Conservation (phyloP, 2,113 vertebrate genomes). For the Ahaetulla prasina region DNA sequence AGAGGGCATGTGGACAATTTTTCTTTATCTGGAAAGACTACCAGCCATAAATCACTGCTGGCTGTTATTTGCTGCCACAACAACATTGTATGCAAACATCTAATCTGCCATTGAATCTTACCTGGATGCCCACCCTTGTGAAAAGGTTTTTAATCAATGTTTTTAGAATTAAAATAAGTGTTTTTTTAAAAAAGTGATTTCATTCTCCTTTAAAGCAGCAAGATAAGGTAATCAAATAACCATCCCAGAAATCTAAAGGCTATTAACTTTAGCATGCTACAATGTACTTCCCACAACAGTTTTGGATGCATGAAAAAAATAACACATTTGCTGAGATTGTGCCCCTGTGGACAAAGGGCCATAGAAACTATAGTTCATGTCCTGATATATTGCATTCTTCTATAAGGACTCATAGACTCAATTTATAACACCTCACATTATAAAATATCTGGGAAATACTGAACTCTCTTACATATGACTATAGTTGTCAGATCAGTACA, state of each 20-base stretch:
- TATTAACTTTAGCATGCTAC: background rate
- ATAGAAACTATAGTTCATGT: background rate
- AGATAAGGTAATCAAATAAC: background rate
- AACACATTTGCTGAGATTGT: background rate
- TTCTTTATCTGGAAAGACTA: background rate
- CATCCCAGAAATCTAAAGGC: background rate
- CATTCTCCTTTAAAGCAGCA: background rate
- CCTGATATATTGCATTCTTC: background rate
- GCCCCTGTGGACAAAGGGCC: background rate
- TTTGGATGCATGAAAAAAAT: background rate
- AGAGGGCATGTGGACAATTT: background rate
- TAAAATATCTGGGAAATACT: background rate
- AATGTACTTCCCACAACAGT: background rate
- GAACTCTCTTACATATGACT: background rate
- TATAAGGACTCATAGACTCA: background rate
- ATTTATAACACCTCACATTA: background rate
- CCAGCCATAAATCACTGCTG: background rate
- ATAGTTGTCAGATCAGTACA: background rate
- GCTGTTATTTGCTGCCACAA: background rate
- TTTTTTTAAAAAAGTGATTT: background rate
- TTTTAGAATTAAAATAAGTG: background rate
- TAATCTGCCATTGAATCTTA: background rate
- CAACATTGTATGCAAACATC: background rate
- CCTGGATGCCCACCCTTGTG: background rate
- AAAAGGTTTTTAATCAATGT: background rate